Percentiles rank a stretch among this genome's conserved stretches.
These are phyloP conservation scores for Cinclus cinclus DNA, from an alignment of 2,113 vertebrate species.

Conservation along the genomic window DNA sequence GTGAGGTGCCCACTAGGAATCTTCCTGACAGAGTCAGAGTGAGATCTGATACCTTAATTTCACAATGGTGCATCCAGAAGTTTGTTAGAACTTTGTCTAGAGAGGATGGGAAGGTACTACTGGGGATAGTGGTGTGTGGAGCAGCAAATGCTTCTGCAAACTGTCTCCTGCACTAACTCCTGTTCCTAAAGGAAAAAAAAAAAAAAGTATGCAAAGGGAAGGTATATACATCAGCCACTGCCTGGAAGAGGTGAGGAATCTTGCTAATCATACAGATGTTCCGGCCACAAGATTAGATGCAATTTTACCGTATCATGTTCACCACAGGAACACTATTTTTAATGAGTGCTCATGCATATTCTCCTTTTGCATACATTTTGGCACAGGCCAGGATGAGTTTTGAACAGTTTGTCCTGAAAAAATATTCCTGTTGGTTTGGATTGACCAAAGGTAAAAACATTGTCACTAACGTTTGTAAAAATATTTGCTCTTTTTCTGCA, in stretches of 20 bases:
- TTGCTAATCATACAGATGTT: constrained; percentile 35
- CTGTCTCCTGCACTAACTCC: not conserved
- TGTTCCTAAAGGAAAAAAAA: not conserved
- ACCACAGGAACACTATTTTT: constrained; percentile 20
- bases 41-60: not conserved
- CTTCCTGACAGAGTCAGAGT: not conserved
- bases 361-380: constrained; percentile 34
- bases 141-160: not conserved
- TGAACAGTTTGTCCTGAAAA: constrained; percentile 51
- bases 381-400: constrained; percentile 14
- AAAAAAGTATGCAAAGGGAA: not conserved
- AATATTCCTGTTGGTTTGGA: constrained; percentile 52
- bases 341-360: not conserved
- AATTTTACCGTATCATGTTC: constrained; percentile 10
- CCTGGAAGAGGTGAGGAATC: constrained; percentile 26
- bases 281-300: constrained; percentile 6
- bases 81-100: not conserved
- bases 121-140: not conserved
- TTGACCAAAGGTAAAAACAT: constrained; percentile 66
- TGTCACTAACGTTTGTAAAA: constrained; percentile 58
- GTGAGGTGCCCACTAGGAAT: not conserved
- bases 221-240: not conserved
- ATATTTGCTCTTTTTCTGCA: constrained; percentile 63
- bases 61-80: not conserved
- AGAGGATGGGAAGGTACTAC: not conserved